phyloP scores from a whole-genome alignment of 2,797 vertebrate genomes.

The Halcyon badia region DNA sequence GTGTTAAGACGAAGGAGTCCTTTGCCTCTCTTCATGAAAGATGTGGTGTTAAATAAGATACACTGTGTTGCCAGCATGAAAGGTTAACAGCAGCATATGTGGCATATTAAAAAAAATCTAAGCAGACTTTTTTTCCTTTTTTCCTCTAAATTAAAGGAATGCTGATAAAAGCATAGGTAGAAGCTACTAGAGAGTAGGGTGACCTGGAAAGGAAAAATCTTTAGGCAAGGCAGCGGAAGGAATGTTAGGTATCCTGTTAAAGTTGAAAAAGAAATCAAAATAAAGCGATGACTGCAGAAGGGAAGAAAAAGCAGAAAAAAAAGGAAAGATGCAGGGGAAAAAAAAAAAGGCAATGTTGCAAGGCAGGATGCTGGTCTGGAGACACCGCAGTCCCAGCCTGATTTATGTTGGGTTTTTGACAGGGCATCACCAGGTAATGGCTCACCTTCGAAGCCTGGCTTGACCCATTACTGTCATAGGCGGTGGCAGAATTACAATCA shows the following conservation, averaged over 20 bases:
- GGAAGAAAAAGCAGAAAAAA: not conserved
- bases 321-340: not conserved
- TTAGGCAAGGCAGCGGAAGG: not conserved
- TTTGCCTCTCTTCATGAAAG: not conserved
- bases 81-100: not conserved
- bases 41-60: not conserved
- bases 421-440: conserved; percentile 1
- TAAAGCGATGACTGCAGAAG: not conserved
- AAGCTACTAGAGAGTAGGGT: not conserved
- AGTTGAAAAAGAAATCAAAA: not conserved
- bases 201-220: not conserved
- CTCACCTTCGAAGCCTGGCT: not conserved
- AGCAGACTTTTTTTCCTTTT: not conserved
- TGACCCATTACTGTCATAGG: conserved; percentile 28
- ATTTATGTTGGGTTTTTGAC: not conserved
- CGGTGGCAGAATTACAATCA: not conserved
- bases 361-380: not conserved
- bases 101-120: not conserved
- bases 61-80: not conserved
- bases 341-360: not conserved
- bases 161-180: not conserved
- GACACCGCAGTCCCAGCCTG: not conserved
- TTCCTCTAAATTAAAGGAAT: not conserved
- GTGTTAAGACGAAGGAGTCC: not conserved
- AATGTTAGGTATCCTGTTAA: not conserved